A percentile compares a stretch with the other conserved stretches of the same genome.
These are phyloP conservation scores for Oryzias celebensis DNA, from an alignment of 2,113 vertebrate species.

Conservation along the genomic window DNA sequence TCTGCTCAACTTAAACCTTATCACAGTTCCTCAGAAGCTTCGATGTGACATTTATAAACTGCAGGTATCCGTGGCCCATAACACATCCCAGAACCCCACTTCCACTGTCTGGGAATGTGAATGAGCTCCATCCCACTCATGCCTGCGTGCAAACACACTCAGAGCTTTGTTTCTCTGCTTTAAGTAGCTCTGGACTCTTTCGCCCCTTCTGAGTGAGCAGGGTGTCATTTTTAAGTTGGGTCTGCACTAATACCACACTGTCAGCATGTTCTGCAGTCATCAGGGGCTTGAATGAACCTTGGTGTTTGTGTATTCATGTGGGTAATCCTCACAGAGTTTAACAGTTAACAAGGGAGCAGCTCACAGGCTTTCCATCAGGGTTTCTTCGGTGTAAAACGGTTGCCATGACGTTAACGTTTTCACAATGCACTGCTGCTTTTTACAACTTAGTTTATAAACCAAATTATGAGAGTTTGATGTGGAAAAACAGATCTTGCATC, in stretches of 20 bases:
- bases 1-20: slow-evolving; percentile 27
- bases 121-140: slow-evolving; percentile 35
- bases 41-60: slow-evolving; percentile 52
- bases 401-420: slow-evolving; percentile 45
- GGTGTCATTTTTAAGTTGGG: slow-evolving; percentile 19
- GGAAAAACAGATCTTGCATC: slow-evolving; percentile 51
- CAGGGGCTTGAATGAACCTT: slow-evolving; percentile 1
- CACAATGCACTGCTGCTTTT: slow-evolving; percentile 37
- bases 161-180: slow-evolving; percentile 34
- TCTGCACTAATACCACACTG: slow-evolving; percentile 4
- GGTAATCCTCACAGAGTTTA: slow-evolving; percentile 7
- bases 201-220: slow-evolving; percentile 33
- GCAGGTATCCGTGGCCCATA: slow-evolving; percentile 44
- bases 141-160: slow-evolving; percentile 18
- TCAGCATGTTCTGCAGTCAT: slow-evolving; percentile 10
- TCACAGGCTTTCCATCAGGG: slow-evolving; percentile 31
- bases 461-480: slow-evolving; percentile 38
- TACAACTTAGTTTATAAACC: slow-evolving; percentile 60
- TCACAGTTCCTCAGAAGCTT: slow-evolving; percentile 36
- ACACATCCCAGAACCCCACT: slow-evolving; percentile 51
- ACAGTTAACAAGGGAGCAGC: slow-evolving; percentile 41
- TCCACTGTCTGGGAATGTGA: slow-evolving; percentile 69
- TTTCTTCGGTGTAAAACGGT: slow-evolving; percentile 56
- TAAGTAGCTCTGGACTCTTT: slow-evolving; percentile 49
- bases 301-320: slow-evolving; percentile 1